Percentiles rank a stretch among this genome's conserved stretches.
phyloP scores from a whole-genome alignment of 2,113 vertebrate genomes.

The Lathamus discolor region DNA sequence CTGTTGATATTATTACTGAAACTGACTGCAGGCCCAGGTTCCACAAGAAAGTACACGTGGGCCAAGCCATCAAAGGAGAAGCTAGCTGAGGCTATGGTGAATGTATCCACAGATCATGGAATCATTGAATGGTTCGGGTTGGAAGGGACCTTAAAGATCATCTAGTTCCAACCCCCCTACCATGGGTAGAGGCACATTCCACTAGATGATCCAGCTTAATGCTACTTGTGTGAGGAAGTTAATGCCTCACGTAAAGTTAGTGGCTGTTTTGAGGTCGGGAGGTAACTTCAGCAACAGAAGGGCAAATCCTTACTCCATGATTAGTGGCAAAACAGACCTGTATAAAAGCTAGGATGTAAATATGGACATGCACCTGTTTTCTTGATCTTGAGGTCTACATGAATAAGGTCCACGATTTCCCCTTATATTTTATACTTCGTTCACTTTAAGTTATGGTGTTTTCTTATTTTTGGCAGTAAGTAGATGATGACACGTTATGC shows the following conservation, averaged over 20 bases:
- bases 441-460: not conserved
- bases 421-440: not conserved
- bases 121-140: not conserved
- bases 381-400: not conserved
- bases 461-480: not conserved
- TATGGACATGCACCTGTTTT: not conserved
- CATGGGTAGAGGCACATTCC: not conserved
- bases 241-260: not conserved
- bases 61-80: not conserved
- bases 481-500: not conserved
- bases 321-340: not conserved
- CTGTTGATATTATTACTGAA: not conserved
- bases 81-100: not conserved
- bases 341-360: not conserved
- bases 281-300: not conserved
- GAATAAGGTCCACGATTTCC: not conserved
- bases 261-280: not conserved
- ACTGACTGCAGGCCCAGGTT: not conserved
- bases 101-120: not conserved
- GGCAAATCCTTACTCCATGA: not conserved
- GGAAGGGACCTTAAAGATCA: not conserved
- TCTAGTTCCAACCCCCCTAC: not conserved
- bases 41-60: not conserved
- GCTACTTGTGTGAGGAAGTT: not conserved
- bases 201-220: not conserved